Percentiles rank a stretch among this genome's conserved stretches.
These are phyloP conservation scores for Nesoenas mayeri DNA, from an alignment of 2,113 vertebrate genomes.

Conservation along the genomic window DNA sequence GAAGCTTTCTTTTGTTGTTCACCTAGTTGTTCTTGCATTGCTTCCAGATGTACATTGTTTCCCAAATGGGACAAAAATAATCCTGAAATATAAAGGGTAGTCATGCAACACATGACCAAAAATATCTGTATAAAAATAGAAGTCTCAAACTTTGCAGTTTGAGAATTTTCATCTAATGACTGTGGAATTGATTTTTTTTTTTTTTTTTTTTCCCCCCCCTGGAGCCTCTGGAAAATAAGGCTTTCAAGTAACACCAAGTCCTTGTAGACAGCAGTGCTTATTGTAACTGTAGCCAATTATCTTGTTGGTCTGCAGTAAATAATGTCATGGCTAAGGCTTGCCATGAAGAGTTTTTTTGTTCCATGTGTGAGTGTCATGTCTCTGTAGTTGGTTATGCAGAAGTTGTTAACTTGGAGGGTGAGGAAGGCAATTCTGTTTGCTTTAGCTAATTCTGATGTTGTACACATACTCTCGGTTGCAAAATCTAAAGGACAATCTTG, in stretches of 20 bases:
- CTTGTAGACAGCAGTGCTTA: neutral
- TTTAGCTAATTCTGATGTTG: neutral
- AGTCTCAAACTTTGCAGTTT: neutral
- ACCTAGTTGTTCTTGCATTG: neutral
- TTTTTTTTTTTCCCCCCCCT: neutral
- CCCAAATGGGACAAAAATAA: slow-evolving; percentile 1
- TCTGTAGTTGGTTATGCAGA: neutral
- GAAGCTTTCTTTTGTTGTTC: slow-evolving; percentile 12
- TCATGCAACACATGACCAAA: slow-evolving; percentile 6
- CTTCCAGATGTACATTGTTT: neutral
- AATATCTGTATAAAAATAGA: slow-evolving; percentile 34
- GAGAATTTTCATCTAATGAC: slow-evolving; percentile 9
- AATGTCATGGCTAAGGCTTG: neutral
- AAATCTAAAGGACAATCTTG: slow-evolving; percentile 33
- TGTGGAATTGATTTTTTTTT: neutral
- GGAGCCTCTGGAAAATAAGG: neutral
- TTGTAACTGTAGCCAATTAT: neutral
- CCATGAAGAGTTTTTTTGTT: neutral
- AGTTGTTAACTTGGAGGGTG: neutral
- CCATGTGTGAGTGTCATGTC: neutral
- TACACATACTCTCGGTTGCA: slow-evolving; percentile 4
- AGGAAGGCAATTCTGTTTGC: neutral
- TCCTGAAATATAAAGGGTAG: neutral
- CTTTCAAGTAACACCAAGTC: neutral
- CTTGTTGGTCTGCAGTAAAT: neutral